A percentile compares a stretch with the other conserved stretches of the same genome.
These are phyloP conservation scores for Escarpia spicata DNA, from an alignment of 2,888 invertebrate genomes.

Conservation along the genomic window DNA sequence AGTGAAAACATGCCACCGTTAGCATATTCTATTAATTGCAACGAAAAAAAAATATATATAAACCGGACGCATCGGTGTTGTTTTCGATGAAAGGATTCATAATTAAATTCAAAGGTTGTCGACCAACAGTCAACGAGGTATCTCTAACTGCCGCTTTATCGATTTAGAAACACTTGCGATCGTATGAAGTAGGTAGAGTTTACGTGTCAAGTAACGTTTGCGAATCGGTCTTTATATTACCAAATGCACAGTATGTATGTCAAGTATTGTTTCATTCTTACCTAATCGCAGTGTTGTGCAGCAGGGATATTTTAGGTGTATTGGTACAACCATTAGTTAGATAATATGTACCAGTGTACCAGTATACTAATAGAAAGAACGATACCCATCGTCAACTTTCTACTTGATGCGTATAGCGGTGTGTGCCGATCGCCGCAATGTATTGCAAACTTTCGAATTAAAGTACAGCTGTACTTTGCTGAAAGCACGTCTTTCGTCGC, in stretches of 20 bases:
- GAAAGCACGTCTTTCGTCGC: no score
- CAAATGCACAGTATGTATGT: not conserved
- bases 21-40: not conserved
- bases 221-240: not conserved
- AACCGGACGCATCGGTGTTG: not conserved
- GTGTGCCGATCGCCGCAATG: no score
- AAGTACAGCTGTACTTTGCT: no score
- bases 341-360: no score
- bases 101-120: not conserved
- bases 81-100: not conserved
- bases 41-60: not conserved
- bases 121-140: not conserved
- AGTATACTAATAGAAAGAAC: no score
- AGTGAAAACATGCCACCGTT: not conserved
- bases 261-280: not conserved
- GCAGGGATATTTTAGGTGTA: not conserved
- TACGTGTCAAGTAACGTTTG: not conserved
- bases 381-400: no score
- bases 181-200: not conserved
- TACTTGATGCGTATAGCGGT: no score
- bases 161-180: conserved; percentile 10
- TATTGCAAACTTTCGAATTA: no score
- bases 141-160: not conserved
- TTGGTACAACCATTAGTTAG: not conserved
- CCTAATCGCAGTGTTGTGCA: not conserved